These are phyloP conservation scores for Troglohyphantes excavatus DNA, from an alignment of 2,888 invertebrate genomes.

Conservation along the genomic window DNA sequence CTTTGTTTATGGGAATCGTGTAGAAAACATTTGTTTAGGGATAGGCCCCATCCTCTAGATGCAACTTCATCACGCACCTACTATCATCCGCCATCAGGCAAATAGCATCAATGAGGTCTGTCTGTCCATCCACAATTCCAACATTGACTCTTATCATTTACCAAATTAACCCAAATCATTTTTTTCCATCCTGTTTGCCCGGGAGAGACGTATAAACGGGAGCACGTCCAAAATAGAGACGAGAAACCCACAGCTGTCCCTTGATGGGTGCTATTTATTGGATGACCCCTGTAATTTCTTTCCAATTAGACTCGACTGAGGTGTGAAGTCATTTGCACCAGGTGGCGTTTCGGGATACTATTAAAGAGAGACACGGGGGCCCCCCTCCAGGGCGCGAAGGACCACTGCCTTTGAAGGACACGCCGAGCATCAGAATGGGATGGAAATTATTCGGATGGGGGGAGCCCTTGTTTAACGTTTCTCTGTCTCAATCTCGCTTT, in stretches of 20 bases:
- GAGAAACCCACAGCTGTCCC: slow-evolving; percentile 70
- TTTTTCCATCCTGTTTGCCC: slow-evolving; percentile 21
- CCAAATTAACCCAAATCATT: slow-evolving; percentile 5
- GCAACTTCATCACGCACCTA: slow-evolving; percentile 30
- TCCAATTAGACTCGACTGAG: slow-evolving; percentile 69
- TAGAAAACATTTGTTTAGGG: neutral
- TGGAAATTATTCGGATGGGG: slow-evolving; percentile 46
- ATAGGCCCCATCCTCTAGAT: neutral
- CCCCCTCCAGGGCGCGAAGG: neutral
- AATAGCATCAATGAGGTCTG: neutral
- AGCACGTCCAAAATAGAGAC: slow-evolving; percentile 76
- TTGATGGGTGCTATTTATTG: slow-evolving; percentile 61
- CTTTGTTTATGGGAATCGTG: neutral
- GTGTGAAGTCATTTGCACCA: slow-evolving; percentile 77
- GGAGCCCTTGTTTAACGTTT: neutral
- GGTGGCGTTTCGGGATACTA: slow-evolving; percentile 55
- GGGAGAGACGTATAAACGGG: slow-evolving; percentile 52
- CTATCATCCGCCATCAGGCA: neutral
- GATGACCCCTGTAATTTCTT: slow-evolving; percentile 77
- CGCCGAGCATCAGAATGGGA: slow-evolving; percentile 49
- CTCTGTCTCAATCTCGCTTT: no score
- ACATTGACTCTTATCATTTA: slow-evolving; percentile 67
- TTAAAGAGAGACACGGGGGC: slow-evolving; percentile 14
- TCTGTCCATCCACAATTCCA: neutral
- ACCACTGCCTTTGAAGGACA: no score